Percentiles rank a stretch among this genome's conserved stretches.
Conservation (phyloP, 1,140 invertebrate species). For the Cydia pomonella region DNA sequence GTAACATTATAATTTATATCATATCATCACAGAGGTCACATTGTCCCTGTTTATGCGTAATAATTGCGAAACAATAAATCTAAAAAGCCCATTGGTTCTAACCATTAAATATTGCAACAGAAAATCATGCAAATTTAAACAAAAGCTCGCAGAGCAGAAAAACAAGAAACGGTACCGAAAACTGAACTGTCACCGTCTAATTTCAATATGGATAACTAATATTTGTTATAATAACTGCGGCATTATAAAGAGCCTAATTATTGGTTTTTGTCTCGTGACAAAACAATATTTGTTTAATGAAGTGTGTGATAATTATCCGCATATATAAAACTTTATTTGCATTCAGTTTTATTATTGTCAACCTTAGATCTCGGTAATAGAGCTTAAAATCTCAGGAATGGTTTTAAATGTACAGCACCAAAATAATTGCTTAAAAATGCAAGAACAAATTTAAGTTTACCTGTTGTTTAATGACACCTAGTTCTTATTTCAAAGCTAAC, state of each 20-base stretch:
- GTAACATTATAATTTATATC: too few relatives aligned
- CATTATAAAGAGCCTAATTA: constrained; percentile 36
- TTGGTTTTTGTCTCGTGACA: constrained; percentile 47
- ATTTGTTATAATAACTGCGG: constrained; percentile 42
- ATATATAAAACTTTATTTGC: neutral
- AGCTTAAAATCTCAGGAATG: neutral
- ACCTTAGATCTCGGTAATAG: neutral
- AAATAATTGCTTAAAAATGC: neutral
- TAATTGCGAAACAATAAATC: neutral
- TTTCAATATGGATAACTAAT: constrained; percentile 50
- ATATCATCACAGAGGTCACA: neutral
- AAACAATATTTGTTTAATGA: constrained; percentile 50
- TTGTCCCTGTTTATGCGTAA: neutral
- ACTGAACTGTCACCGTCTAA: constrained; percentile 39
- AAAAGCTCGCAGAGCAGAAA: constrained; percentile 6
- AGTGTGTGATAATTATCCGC: constrained; percentile 57
- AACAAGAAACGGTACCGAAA: constrained; percentile 11
- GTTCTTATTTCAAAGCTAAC: neutral
- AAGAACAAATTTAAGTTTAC: constrained; percentile 26
- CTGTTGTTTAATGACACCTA: neutral
- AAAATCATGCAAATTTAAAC: neutral
- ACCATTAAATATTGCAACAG: neutral
- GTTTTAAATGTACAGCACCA: neutral
- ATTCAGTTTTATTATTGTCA: neutral
- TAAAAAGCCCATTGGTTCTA: neutral